Evolutionary conservation across 23 tunicate species (phyloP), one percentile per base, ranked within the genome.

Genomic region (Halocynthia aurantium): DNA sequence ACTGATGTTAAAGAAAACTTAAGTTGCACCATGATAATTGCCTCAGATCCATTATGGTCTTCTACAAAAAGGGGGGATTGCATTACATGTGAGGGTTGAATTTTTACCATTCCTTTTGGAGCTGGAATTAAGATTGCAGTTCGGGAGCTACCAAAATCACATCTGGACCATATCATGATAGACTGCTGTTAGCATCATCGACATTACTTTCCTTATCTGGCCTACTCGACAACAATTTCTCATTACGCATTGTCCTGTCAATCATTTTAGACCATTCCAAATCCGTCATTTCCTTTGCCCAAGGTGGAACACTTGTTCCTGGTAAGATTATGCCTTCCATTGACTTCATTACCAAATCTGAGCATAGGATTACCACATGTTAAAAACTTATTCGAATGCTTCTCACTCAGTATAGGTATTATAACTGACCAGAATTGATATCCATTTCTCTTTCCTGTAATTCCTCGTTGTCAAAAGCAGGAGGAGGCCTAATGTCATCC

Each of bases 211-310:
- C 12, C 19, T n/a, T 68, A 68, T 68, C 44, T 31, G 44, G 44
- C 44, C 44, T 31, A 4, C 44, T 31, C 44, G 44, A 4, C 44
- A 31, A 31, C 44, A 31, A 31, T 31, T 31, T 31, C 51, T 72
- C 76, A 8, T 83, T 78, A 8, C 17, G 68, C 12, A 80, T 71
- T 40, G 84, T 79, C 55, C 75, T 72, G 66, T 82, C 53, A 13
- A 87, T 74, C 53, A 82, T 68, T 19, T 77, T 70, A 51, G 77
- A 57, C 93, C 93, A 87, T 52, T 85, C 93, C 54, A 52, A 63
- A 9, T 87, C 83, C 49, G 93, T 82, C 52, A 87, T 54, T 52
- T 82, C 83, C 56, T 77, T 82, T 13, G 86, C 93, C 93, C 93
- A 87, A 7, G 70, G 8, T 9, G 93, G 93, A 49, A 82, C 73